Evolutionary conservation across 2,113 vertebrate species (phyloP), one percentile per base, ranked within the genome.

Genomic region (Macquaria australasica): DNA sequence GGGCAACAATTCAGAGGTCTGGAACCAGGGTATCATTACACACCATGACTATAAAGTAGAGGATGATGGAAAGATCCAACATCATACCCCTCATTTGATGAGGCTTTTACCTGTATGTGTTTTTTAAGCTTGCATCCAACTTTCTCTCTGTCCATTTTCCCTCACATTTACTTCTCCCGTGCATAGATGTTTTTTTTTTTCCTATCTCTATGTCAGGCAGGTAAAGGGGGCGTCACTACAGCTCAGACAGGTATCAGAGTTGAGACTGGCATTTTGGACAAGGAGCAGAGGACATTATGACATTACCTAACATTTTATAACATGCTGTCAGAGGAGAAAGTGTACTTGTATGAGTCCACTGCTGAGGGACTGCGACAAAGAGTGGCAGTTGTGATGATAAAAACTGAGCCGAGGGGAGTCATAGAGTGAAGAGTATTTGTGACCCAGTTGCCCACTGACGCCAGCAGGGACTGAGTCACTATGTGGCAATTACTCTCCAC

Each of bases 381-480:
- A 89, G 45, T 75, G 85, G 66, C 87, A 80, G 82, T 80, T 64
- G 80, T 56, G 76, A 79, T 83, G 87, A 89, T 87, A 78, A 81
- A 89, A 86, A 83, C 25, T 5, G 77, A 88, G 74, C 86, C 72
- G 64, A 8, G 16, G 80, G 79, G 83, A 72, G 80, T 86, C 78
- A 34, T 73, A 43, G 75, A 78, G 75, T 51, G 77, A 86, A 76
- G 68, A 63, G 79, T 81, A 43, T 82, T 84, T 74, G 77, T 79
- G 80, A 55, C 88, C 82, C 78, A 70, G 58, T 84, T 84, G 74
- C 68, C 81, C 73, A 56, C 71, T 45, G 73, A 80, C 82, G 78
- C 86, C 84, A 74, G 77, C 81, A 77, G 78, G 82, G 73, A 64
- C 75, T 79, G 82, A 88, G 82, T 92, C 81, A 84, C 86, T 53